Evolutionary conservation across 2,888 invertebrate genomes (phyloP).

Genomic region (Drosophila lacicola): DNA sequence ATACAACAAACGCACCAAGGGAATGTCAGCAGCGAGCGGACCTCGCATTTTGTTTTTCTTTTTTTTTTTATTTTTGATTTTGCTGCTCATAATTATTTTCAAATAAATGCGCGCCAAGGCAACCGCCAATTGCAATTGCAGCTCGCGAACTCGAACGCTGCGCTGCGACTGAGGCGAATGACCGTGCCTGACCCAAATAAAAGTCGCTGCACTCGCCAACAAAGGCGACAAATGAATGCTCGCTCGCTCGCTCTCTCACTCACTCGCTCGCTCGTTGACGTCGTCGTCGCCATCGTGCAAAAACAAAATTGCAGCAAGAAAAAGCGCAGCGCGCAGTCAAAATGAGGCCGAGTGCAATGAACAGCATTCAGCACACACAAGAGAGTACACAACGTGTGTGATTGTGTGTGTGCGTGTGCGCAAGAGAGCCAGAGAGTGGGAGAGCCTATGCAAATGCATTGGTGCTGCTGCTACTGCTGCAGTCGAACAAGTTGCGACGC

Average conservation of each 20-base stretch:
- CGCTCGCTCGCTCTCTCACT: slow-evolving; percentile 4
- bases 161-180: slow-evolving; percentile 83
- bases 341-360: slow-evolving; percentile 84
- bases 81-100: slow-evolving; percentile 69
- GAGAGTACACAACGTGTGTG: slow-evolving; percentile 30
- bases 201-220: slow-evolving; percentile 87
- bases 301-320: slow-evolving; percentile 61
- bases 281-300: slow-evolving; percentile 65
- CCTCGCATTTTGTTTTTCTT: slow-evolving; percentile 30
- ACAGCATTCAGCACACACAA: slow-evolving; percentile 81
- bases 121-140: slow-evolving; percentile 54
- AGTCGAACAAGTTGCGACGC: slow-evolving; percentile 69
- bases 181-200: slow-evolving; percentile 89
- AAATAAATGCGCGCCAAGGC: slow-evolving; percentile 80
- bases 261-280: slow-evolving; percentile 16
- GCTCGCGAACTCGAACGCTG: slow-evolving; percentile 22
- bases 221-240: slow-evolving; percentile 52
- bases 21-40: slow-evolving; percentile 41
- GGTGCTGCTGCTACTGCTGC: slow-evolving; percentile 27
- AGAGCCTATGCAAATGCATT: slow-evolving; percentile 68
- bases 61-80: slow-evolving; percentile 3
- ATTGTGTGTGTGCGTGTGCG: slow-evolving; percentile 1
- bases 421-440: slow-evolving; percentile 12
- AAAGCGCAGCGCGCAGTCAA: slow-evolving; percentile 59
- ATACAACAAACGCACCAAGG: slow-evolving; percentile 38